Evolutionary conservation across 1,140 invertebrate genomes (phyloP), one percentile per base, ranked within the genome.

Genomic region (Polypedilum vanderplanki): DNA sequence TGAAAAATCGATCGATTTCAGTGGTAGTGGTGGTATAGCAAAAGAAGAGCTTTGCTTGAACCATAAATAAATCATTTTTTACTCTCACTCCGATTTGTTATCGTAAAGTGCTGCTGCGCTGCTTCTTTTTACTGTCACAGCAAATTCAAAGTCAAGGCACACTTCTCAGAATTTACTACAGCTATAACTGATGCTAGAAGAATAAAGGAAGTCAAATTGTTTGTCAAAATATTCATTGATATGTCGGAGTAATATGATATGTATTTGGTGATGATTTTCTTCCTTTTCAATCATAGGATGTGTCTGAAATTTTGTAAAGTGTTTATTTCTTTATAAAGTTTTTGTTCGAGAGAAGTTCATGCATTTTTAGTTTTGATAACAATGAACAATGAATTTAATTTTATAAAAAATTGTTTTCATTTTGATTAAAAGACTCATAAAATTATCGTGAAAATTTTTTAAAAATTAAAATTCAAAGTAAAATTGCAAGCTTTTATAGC

Each of bases 1-100:
- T 70, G 46, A 57, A 57, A 70, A 70, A 70, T 70, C 65, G 65
- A 70, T 70, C 65, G 20, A 70, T 4, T 8, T 8, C 46, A 57
- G 46, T 57, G 46, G 12, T n/a, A 15, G 46, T 57, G 46, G 46
- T 57, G 46, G 24, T 33, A 57, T 4, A 57, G 46, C 12, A 12
- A 57, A 57, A 46, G 41, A n/a, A n/a, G 46, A 57, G 46, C 46
- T 57, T 57, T 57, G n/a, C 46, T 57, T 57, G 12, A 33, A 33
- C 46, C 46, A 57, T 57, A 57, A 57, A 57, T 57, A 57, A 57
- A 57, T 57, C 46, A 57, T 57, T 57, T 57, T 57, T 15, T 15
- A 4, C n/a, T 15, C 10, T 12, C n/a, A n/a, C n/a, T 57, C 12
- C 10, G 24, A 33, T 33, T 33, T 33, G 24, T 33, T 33, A 33